Conservation (phyloP, 2,888 invertebrate genomes). For the Spisula solida region DNA sequence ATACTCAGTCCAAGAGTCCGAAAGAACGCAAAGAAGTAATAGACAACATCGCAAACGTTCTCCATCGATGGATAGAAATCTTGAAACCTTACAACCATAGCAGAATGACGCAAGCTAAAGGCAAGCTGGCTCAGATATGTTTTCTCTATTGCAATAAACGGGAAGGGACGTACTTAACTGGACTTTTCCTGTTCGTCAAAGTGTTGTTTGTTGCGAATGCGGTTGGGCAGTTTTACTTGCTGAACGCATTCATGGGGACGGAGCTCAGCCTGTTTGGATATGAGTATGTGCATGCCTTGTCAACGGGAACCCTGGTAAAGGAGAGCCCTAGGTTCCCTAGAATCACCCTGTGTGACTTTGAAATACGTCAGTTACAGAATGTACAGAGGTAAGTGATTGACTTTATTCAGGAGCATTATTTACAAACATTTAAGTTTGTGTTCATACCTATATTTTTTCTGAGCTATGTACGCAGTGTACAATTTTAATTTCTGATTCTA, state of each 20-base stretch:
- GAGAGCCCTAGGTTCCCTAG: slow-evolving; percentile 77
- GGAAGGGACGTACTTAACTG: slow-evolving; percentile 75
- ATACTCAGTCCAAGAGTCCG: slow-evolving; percentile 3
- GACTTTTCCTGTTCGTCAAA: slow-evolving; percentile 75
- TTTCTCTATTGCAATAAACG: slow-evolving; percentile 72
- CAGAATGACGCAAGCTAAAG: slow-evolving; percentile 61
- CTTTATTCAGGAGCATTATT: too few relatives aligned
- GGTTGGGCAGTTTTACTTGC: slow-evolving; percentile 74
- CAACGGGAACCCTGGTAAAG: slow-evolving; percentile 47
- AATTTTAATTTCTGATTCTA: too few relatives aligned
- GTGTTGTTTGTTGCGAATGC: slow-evolving; percentile 71
- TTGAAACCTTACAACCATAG: slow-evolving; percentile 68
- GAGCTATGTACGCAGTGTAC: too few relatives aligned
- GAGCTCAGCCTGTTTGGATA: slow-evolving; percentile 73
- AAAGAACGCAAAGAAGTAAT: slow-evolving; percentile 64
- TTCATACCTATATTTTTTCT: too few relatives aligned
- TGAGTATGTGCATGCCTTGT: slow-evolving; percentile 68
- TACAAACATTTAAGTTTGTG: too few relatives aligned
- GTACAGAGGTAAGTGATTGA: slow-evolving; percentile 69
- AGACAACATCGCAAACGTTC: slow-evolving; percentile 64
- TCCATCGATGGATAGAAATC: slow-evolving; percentile 74
- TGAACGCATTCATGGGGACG: slow-evolving; percentile 74
- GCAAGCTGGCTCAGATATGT: slow-evolving; percentile 64
- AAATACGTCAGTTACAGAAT: slow-evolving; percentile 83
- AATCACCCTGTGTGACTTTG: slow-evolving; percentile 77